Base-by-base conservation (phyloP, 2,113 vertebrate genomes). In the Dipodomys stephensi region DNA sequence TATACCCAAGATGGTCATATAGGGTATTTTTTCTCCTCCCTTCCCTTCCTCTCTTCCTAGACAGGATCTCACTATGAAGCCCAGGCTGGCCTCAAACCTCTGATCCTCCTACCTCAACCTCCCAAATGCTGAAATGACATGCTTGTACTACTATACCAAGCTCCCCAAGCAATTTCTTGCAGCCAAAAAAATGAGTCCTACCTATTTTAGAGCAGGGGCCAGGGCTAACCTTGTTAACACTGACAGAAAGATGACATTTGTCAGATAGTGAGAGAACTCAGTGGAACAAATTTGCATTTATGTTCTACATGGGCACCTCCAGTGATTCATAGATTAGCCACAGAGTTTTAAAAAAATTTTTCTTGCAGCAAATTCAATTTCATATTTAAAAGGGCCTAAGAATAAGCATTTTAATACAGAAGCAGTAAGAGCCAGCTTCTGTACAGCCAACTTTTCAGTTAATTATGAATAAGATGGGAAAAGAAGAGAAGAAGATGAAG, bases 261-360 rank as follows among this genome's bases (percentile, higher is more conserved):
- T 94, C 92, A 86, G 71, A 77, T 83, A 86, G 83, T 0, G 1
- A 94, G 67, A 81, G 83, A 87, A 77, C 71, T 53, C 73, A 44
- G 76, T 1, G 18, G 62, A 88, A 88, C 49, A 81, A 16, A 81
- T 94, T 96, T 91, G 89, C 91, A 81, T 93, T 80, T 65, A 16
- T 67, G 72, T 67, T 95, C 79, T 88, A 76, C 77, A 57, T 72
- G 88, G 71, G 49, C 27, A 79, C 71, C 65, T 93, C 79, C 72
- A 49, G 83, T 64, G 62, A 79, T 68, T 94, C 46, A 25, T 25
- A 67, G 72, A 44, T 10, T 64, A 89, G 69, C 53, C 81, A 92
- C 81, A 78, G 80, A 81, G 91, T 49, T 69, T 97, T 92, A 78
- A 57, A 53, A 65, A 94, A 96, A 71, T 53, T 74, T 95, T 88